These are phyloP conservation scores for Sarcophilus harrisii DNA, from an alignment of 2,797 vertebrate species.

Conservation along the genomic window DNA sequence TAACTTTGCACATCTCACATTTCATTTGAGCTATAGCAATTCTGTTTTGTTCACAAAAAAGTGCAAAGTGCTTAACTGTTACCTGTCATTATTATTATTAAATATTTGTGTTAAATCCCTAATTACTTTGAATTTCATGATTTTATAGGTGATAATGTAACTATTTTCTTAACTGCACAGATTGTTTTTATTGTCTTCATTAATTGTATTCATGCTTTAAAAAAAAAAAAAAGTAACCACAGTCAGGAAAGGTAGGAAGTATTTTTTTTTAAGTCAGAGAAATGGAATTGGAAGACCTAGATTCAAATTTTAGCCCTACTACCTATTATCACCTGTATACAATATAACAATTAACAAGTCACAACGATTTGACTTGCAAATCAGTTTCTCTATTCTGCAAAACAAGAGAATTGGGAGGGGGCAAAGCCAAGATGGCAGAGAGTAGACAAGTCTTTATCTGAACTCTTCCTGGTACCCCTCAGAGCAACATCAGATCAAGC, in stretches of 20 bases:
- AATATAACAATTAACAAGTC: background rate
- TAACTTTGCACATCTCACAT: background rate
- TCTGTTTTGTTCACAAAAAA: background rate
- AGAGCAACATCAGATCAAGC: too few species aligned
- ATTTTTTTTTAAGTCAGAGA: background rate
- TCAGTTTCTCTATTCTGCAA: background rate
- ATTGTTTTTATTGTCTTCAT: background rate
- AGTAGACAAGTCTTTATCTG: too few species aligned
- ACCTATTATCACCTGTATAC: background rate
- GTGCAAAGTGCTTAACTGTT: background rate
- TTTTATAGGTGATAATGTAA: background rate
- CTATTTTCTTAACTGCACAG: background rate
- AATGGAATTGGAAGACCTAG: background rate
- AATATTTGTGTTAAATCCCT: background rate
- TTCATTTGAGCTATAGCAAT: background rate
- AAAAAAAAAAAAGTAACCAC: background rate
- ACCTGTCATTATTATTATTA: background rate
- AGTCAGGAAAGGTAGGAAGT: background rate
- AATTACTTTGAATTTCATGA: background rate
- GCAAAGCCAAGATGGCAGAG: too few species aligned
- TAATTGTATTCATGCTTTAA: background rate
- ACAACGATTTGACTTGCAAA: background rate
- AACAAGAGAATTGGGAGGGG: background rate
- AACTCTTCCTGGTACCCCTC: too few species aligned
- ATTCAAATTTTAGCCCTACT: background rate